These are phyloP conservation scores for Pogona vitticeps DNA, from an alignment of 2,113 vertebrate species.

Conservation along the genomic window DNA sequence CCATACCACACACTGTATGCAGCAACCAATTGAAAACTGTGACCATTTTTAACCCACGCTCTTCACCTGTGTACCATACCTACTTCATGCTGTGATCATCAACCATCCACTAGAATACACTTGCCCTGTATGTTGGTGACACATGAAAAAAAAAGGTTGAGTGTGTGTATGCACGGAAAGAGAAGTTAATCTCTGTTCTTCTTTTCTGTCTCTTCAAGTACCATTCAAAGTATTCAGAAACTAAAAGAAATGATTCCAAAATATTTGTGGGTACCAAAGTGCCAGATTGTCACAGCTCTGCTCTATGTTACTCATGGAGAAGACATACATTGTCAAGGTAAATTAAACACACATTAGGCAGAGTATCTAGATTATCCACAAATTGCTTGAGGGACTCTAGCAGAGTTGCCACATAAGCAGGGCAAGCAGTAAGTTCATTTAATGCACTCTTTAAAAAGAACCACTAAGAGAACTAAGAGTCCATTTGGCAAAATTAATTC, in stretches of 20 bases:
- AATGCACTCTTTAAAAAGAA: neutral
- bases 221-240: neutral
- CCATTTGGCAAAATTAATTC: neutral
- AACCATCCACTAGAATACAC: neutral
- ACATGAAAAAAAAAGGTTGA: neutral
- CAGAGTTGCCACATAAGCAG: neutral
- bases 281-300: neutral
- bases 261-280: neutral
- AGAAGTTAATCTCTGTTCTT: neutral
- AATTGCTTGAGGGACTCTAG: neutral
- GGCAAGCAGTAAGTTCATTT: neutral
- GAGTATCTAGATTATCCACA: neutral
- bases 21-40: neutral
- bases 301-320: neutral
- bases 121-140: neutral
- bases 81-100: neutral
- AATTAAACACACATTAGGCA: constrained; percentile 23
- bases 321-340: neutral
- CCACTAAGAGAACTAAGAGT: neutral
- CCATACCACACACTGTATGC: neutral
- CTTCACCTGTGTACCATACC: neutral
- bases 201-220: neutral
- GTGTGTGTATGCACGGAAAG: neutral
- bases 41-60: neutral
- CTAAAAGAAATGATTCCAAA: neutral